phyloP scores from a whole-genome alignment of 2,113 vertebrate species.

The Microcebus murinus region DNA sequence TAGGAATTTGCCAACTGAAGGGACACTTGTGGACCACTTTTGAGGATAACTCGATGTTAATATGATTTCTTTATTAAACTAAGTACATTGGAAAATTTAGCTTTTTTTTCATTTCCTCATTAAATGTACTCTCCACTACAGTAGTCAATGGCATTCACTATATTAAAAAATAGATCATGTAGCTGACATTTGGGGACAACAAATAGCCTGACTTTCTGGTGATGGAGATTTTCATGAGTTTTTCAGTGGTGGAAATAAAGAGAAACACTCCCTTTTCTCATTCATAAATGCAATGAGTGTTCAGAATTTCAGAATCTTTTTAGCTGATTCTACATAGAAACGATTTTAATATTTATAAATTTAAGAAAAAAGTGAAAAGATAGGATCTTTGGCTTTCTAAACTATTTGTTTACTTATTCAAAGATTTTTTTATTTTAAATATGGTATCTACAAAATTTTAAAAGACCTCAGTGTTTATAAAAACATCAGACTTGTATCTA shows the following conservation, averaged over 20 bases:
- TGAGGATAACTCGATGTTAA: neutral
- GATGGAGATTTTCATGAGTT: neutral
- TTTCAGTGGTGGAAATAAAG: neutral
- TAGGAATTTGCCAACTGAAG: neutral
- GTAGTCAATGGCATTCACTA: neutral
- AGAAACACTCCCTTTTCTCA: neutral
- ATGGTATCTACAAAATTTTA: neutral
- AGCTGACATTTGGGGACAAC: constrained; percentile 18
- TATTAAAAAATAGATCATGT: neutral
- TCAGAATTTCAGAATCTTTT: neutral
- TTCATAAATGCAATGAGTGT: neutral
- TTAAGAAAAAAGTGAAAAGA: neutral
- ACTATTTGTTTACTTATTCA: neutral
- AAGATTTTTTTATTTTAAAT: constrained; percentile 16
- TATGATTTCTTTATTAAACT: constrained; percentile 23
- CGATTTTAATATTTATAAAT: neutral
- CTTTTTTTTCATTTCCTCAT: neutral
- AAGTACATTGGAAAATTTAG: neutral
- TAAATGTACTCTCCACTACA: neutral
- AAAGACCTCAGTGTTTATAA: neutral
- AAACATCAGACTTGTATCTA: neutral
- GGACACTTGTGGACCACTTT: neutral
- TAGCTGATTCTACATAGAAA: neutral
- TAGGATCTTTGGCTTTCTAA: neutral
- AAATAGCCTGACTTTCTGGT: constrained; percentile 43